Conservation (phyloP, 2,797 vertebrate genomes). For the Miichthys miiuy region DNA sequence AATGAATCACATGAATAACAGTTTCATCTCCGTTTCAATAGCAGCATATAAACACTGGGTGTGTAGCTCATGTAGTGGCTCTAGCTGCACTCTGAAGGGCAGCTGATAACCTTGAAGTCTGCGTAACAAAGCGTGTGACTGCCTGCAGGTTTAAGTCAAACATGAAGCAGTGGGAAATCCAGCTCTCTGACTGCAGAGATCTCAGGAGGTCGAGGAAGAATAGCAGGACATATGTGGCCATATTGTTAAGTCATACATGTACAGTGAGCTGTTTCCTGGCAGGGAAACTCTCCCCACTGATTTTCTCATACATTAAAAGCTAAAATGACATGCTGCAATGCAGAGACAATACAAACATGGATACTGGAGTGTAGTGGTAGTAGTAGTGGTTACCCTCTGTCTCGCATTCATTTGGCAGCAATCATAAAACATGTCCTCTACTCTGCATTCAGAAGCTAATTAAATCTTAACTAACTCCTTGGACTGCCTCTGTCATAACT, state of each 20-base stretch:
- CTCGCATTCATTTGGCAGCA: background rate
- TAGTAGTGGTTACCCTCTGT: background rate
- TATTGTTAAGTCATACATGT: constrained; percentile 47
- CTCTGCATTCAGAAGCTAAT: background rate
- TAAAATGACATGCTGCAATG: constrained; percentile 1
- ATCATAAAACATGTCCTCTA: background rate
- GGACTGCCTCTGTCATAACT: too few relatives aligned
- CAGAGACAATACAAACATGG: background rate
- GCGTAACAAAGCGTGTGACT: constrained; percentile 37
- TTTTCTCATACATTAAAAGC: background rate
- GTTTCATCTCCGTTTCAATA: background rate
- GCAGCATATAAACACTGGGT: background rate
- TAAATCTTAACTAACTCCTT: too few relatives aligned
- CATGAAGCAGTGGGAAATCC: constrained; percentile 20
- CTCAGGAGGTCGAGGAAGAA: constrained; percentile 57
- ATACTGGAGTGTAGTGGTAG: background rate
- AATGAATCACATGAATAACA: background rate
- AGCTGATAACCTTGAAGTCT: constrained; percentile 45
- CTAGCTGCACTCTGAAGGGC: constrained; percentile 24
- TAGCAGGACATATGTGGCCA: constrained; percentile 65
- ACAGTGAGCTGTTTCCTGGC: constrained; percentile 51
- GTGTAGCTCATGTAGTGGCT: constrained; percentile 24
- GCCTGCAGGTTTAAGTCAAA: constrained; percentile 34
- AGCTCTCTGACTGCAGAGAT: constrained; percentile 22
- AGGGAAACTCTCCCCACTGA: constrained; percentile 30